Evolutionary conservation across 2,888 invertebrate species (phyloP).

Genomic region (Eretmocerus hayati): DNA sequence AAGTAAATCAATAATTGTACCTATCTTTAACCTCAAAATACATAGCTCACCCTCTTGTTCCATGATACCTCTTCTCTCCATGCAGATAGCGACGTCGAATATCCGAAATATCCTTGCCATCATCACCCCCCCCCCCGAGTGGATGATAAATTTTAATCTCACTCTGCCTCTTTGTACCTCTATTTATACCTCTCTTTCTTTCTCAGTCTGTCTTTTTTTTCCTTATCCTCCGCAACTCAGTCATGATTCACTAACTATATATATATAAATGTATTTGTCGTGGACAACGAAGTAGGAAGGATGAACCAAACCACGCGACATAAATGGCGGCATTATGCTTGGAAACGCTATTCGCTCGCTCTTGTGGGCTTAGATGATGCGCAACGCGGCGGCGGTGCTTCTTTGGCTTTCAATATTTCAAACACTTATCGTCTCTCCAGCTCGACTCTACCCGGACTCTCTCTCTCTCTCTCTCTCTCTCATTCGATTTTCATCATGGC

Average conservation of each 20-base stretch:
- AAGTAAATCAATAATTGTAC: no score
- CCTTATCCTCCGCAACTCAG: not conserved
- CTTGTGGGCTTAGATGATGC: conserved; percentile 7
- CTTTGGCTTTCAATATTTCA: conserved; percentile 46
- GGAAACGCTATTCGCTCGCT: conserved; percentile 11
- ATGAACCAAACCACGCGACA: conserved; percentile 27
- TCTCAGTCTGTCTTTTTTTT: conserved; percentile 4
- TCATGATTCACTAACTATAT: not conserved
- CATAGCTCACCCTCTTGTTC: no score
- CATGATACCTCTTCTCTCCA: no score
- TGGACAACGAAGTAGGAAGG: not conserved
- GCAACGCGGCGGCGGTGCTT: no score
- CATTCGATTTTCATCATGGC: no score
- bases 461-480: conserved; percentile 6
- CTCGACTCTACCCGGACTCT: conserved; percentile 3
- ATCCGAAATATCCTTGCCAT: no score
- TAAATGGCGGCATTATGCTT: conserved; percentile 38
- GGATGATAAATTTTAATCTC: conserved; percentile 20
- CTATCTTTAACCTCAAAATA: no score
- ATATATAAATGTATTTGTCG: not conserved
- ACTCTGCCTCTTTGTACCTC: not conserved
- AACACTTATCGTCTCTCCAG: conserved; percentile 39
- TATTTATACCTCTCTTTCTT: not conserved
- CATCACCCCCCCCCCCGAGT: no score
- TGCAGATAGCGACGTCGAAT: no score